Evolutionary conservation across 2,888 invertebrate genomes (phyloP).

Genomic region (Leptinotarsa peninsularis): DNA sequence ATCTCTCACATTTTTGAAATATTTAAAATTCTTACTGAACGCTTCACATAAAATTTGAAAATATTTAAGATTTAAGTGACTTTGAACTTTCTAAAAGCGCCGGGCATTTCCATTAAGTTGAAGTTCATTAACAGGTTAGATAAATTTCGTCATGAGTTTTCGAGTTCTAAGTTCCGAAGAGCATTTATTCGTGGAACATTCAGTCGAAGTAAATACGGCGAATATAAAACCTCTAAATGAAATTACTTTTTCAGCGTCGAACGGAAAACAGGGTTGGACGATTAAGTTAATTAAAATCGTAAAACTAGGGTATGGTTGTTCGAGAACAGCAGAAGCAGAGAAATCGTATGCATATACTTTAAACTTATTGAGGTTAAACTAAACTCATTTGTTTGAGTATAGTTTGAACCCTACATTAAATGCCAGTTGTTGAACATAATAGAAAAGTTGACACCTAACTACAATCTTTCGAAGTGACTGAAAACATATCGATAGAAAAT

Average conservation of each 20-base stretch:
- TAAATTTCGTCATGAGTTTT: conserved; percentile 4
- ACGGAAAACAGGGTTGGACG: not conserved
- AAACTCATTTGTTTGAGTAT: too few species aligned
- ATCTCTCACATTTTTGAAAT: not conserved
- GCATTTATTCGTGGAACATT: not conserved
- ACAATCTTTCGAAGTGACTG: too few species aligned
- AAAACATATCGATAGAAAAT: too few species aligned
- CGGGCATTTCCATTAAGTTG: conserved; percentile 6
- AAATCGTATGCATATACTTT: not conserved
- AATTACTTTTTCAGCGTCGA: not conserved
- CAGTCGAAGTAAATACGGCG: not conserved
- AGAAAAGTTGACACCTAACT: too few species aligned
- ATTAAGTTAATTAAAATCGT: conserved; percentile 15
- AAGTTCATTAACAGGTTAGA: not conserved
- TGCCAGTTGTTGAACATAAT: too few species aligned
- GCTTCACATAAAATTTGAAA: not conserved
- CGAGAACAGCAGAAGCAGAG: not conserved
- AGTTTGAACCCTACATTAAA: too few species aligned
- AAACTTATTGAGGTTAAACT: not conserved
- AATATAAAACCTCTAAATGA: not conserved
- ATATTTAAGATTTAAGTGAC: not conserved
- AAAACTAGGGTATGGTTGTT: not conserved
- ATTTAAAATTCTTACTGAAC: too few species aligned
- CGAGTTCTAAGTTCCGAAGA: not conserved
- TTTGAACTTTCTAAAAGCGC: not conserved